These are phyloP conservation scores for Anisognathus igniventris DNA, from an alignment of 2,797 vertebrate species.

Conservation along the genomic window DNA sequence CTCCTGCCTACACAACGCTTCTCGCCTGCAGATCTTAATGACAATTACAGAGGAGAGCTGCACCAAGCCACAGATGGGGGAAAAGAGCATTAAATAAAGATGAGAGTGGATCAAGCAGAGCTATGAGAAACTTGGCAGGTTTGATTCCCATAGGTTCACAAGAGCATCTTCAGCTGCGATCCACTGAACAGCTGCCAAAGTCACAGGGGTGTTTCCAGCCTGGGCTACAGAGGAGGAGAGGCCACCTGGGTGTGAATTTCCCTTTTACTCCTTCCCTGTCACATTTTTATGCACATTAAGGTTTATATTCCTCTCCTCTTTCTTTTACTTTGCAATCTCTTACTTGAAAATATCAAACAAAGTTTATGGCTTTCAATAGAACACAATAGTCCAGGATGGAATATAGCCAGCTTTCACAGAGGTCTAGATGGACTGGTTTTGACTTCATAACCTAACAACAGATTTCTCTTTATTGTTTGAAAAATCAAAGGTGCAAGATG, in stretches of 20 bases:
- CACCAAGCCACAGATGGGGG: background rate
- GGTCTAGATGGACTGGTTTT: background rate
- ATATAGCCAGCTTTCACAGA: background rate
- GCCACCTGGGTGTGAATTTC: background rate
- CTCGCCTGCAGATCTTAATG: rapidly evolving
- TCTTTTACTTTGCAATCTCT: background rate
- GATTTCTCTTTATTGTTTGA: background rate
- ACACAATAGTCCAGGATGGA: background rate
- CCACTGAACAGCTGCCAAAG: background rate
- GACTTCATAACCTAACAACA: background rate
- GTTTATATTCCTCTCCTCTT: background rate
- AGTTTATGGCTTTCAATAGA: background rate
- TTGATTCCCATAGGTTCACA: background rate
- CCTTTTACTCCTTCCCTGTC: background rate
- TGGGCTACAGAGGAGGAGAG: background rate
- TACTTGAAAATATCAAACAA: background rate
- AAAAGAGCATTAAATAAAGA: conserved; percentile 26
- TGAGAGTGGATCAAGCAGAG: background rate
- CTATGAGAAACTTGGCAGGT: background rate
- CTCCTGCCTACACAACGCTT: rapidly evolving
- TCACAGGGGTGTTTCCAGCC: background rate
- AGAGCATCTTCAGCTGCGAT: background rate
- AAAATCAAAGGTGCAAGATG: background rate
- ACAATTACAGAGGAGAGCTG: background rate
- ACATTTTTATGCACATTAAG: background rate